These are phyloP conservation scores for Drosophila barbarae DNA, from an alignment of 2,888 invertebrate genomes.

Conservation along the genomic window DNA sequence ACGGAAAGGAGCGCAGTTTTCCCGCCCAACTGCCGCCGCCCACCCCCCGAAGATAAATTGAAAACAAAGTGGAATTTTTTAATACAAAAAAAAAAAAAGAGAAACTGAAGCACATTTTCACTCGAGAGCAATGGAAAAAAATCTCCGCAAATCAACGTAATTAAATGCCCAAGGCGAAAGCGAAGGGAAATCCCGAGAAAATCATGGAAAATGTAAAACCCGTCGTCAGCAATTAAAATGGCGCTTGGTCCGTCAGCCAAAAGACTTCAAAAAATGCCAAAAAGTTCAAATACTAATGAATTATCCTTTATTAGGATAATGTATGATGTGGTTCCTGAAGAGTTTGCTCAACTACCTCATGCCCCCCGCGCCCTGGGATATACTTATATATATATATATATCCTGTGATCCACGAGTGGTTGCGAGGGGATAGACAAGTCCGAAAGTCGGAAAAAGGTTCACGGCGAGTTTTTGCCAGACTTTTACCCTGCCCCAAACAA, in stretches of 20 bases:
- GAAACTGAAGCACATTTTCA: slow-evolving; percentile 17
- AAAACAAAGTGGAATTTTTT: slow-evolving; percentile 61
- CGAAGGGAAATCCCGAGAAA: background rate
- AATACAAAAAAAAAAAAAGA: slow-evolving; percentile 51
- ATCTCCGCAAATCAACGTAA: slow-evolving; percentile 57
- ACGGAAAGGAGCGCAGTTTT: slow-evolving; percentile 11
- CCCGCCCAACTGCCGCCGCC: background rate
- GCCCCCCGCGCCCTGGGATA: slow-evolving; percentile 7
- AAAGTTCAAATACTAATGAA: slow-evolving; percentile 79
- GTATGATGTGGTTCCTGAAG: slow-evolving; percentile 78
- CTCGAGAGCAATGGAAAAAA: slow-evolving; percentile 13
- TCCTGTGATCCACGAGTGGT: slow-evolving; percentile 20
- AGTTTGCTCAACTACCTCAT: slow-evolving; percentile 58
- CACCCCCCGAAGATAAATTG: slow-evolving; percentile 39
- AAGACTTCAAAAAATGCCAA: slow-evolving; percentile 75
- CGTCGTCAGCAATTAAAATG: slow-evolving; percentile 63
- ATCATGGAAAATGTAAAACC: slow-evolving; percentile 10
- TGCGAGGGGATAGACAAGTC: slow-evolving; percentile 19
- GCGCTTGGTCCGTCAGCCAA: slow-evolving; percentile 56
- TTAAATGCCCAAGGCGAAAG: slow-evolving; percentile 48
- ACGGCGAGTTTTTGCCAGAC: slow-evolving; percentile 41
- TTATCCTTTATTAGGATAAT: slow-evolving; percentile 79
- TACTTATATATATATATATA: slow-evolving; percentile 10
- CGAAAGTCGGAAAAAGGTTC: slow-evolving; percentile 63
- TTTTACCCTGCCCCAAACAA: slow-evolving; percentile 22